phyloP scores from a whole-genome alignment of 2,113 vertebrate species.

The Sorex araneus region DNA sequence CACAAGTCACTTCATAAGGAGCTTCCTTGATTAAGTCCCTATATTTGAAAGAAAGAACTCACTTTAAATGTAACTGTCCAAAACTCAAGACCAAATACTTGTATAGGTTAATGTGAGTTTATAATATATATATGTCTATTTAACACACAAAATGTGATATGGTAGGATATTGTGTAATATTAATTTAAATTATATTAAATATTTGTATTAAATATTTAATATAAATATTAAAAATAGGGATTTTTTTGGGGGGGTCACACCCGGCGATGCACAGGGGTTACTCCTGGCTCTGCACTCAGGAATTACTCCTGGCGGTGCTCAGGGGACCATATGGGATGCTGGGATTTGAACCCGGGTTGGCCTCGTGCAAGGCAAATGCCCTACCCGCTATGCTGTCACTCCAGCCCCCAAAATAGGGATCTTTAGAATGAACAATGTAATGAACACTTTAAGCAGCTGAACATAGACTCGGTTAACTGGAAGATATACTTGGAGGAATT shows the following conservation, averaged over 20 bases:
- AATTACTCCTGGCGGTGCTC: no score
- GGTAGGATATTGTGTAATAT: neutral
- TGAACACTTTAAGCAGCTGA: neutral
- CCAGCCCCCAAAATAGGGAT: conserved; percentile 24
- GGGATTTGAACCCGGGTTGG: no score
- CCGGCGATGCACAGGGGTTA: no score
- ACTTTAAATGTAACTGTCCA: neutral
- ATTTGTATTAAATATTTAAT: neutral
- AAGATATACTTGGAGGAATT: conserved; percentile 14
- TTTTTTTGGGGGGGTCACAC: no score
- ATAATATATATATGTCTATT: conserved; percentile 25
- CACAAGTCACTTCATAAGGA: neutral
- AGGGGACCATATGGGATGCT: no score
- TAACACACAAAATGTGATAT: neutral
- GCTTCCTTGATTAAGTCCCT: neutral
- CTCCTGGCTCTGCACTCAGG: no score
- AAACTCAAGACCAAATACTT: conserved; percentile 11
- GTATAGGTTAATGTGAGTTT: neutral
- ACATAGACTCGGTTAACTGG: conserved; percentile 23
- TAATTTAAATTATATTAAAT: conserved; percentile 7
- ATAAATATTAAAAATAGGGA: conserved; percentile 1
- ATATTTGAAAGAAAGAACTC: neutral
- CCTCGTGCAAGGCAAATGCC: no score
- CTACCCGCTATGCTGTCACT: no score
- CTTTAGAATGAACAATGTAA: conserved; percentile 33